Base-by-base conservation (phyloP, 1,140 invertebrate species). In the Lepidotrigona ventralis region DNA sequence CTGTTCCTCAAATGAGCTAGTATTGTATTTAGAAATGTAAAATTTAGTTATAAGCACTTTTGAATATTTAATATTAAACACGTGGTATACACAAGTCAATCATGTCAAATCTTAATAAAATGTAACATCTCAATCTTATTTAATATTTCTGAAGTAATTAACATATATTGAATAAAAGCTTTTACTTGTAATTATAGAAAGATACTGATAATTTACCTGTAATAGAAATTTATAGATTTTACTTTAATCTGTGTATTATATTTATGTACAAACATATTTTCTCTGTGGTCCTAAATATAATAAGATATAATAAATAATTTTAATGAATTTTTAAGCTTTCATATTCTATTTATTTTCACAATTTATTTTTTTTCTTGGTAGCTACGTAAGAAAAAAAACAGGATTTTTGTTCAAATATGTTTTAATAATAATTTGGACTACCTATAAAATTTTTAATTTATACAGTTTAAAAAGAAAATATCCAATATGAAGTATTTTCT, bases 221-320 rank as follows among this genome's bases (percentile, higher is more conserved):
- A 63, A 72, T 56, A 17, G 53, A 56, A n/a, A n/a, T n/a, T n/a
- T n/a, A n/a, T 74, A n/a, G 69, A 46, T 19, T 39, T 79, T 69
- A 21, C 72, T 75, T 71, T 58, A 63, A 79, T 56, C 76, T 83
- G 72, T 84, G 84, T 53, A 69, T 84, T 79, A 51, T 54, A 60
- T 12, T 60, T 58, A 70, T 70, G 60, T 77, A 83, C 54, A 79
- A 53, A 58, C 72, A 63, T 63, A 33, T 70, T 71, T 46, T 53
- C 17, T 83, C 12, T 70, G 33, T 76, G 70, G 66, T 66, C 58
- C 56, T 83, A 79, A 83, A 79, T 76, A 53, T 19, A 6, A 15
- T 66, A 72, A 17, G 15, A 29, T 70, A 29, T 70, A 72, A 72
- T 86, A 80, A 86, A 84, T 72, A 11, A 70, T 83, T 80, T 79